Conservation (phyloP, 1,140 invertebrate genomes). For the Gonatopus flavifemur region DNA sequence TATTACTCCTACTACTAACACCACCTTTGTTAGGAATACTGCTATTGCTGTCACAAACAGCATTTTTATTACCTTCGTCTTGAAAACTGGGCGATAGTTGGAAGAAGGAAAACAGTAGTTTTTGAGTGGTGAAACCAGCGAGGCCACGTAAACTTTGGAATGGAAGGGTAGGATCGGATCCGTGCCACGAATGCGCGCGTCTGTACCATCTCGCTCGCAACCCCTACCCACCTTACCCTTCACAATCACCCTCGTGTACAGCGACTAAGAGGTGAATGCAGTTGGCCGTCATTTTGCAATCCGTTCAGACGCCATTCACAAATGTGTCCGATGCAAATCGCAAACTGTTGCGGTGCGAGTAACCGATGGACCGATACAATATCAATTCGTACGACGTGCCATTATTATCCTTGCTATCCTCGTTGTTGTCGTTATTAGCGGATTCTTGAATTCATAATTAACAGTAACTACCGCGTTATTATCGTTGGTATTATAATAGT, state of each 20-base stretch:
- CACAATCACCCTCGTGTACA: conserved; percentile 17
- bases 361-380: conserved; percentile 3
- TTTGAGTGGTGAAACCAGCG: background rate
- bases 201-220: conserved; percentile 31
- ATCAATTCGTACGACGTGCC: too few species aligned
- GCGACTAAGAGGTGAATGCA: conserved; percentile 48
- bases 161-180: conserved; percentile 36
- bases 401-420: too few species aligned
- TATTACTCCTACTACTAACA: background rate
- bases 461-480: too few species aligned
- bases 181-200: conserved; percentile 55
- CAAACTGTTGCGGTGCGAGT: conserved; percentile 16
- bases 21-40: background rate
- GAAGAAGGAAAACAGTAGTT: background rate
- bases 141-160: conserved; percentile 18
- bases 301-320: conserved; percentile 52
- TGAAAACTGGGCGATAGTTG: background rate
- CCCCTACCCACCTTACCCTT: conserved; percentile 17
- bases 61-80: background rate
- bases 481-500: too few species aligned
- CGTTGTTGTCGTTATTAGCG: too few species aligned
- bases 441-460: too few species aligned
- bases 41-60: background rate
- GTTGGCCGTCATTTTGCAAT: conserved; percentile 49
- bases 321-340: conserved; percentile 45